These are phyloP conservation scores for Bombus waltoni DNA, from an alignment of 1,140 invertebrate species.

Conservation along the genomic window DNA sequence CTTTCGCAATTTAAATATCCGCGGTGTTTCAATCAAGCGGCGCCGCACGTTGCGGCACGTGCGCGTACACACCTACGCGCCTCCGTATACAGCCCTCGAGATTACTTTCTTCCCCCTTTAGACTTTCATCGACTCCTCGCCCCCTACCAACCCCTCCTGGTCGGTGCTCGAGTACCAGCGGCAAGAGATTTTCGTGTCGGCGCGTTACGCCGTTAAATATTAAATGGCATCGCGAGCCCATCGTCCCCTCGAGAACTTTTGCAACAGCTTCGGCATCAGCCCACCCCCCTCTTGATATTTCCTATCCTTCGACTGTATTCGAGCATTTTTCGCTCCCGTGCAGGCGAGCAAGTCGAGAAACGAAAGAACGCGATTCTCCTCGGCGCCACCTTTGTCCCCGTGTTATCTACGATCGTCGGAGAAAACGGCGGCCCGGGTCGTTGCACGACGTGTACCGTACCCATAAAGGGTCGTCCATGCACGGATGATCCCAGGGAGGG, in stretches of 20 bases:
- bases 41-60: slow-evolving; percentile 44
- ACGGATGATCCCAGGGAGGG: slow-evolving; percentile 10
- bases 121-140: slow-evolving; percentile 43
- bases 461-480: slow-evolving; percentile 40
- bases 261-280: slow-evolving; percentile 39
- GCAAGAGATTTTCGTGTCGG: slow-evolving; percentile 50
- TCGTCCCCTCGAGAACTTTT: slow-evolving; percentile 31
- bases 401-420: not conserved
- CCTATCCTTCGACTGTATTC: slow-evolving; percentile 55
- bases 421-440: slow-evolving; percentile 12
- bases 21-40: slow-evolving; percentile 73
- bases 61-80: slow-evolving; percentile 24
- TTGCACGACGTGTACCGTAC: not conserved
- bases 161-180: slow-evolving; percentile 27
- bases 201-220: slow-evolving; percentile 61
- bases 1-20: slow-evolving; percentile 75
- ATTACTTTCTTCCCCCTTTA: slow-evolving; percentile 57
- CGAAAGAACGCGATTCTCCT: not conserved
- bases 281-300: too few relatives aligned
- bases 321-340: not conserved
- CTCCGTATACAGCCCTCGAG: slow-evolving; percentile 33
- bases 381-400: not conserved
- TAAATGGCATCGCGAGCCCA: slow-evolving; percentile 30
- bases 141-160: not conserved
- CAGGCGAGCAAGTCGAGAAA: not conserved